These are phyloP conservation scores for Halictus ligatus DNA, from an alignment of 2,888 invertebrate species.

Conservation along the genomic window DNA sequence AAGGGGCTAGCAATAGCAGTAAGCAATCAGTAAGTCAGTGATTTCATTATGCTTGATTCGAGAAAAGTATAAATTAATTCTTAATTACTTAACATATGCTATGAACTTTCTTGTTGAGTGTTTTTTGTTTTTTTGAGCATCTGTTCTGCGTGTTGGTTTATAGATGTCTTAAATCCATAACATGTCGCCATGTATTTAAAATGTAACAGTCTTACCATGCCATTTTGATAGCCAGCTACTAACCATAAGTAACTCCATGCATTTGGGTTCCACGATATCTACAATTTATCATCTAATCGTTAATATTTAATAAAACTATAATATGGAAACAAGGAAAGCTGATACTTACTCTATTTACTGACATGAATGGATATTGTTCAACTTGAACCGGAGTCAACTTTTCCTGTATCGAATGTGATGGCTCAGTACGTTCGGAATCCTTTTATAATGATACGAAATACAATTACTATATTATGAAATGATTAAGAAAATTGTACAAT, in stretches of 20 bases:
- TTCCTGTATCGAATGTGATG: slow-evolving; percentile 53
- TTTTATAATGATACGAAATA: slow-evolving; percentile 23
- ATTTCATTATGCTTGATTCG: slow-evolving; percentile 3
- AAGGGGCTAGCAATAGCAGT: not conserved
- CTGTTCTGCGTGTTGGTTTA: slow-evolving; percentile 63
- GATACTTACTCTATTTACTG: slow-evolving; percentile 80
- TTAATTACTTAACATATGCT: not conserved
- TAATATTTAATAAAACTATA: slow-evolving; percentile 4
- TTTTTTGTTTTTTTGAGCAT: slow-evolving; percentile 56
- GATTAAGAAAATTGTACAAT: not conserved
- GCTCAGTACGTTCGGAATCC: slow-evolving; percentile 1
- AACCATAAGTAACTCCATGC: slow-evolving; percentile 83
- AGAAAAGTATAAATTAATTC: slow-evolving; percentile 20
- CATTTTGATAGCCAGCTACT: slow-evolving; percentile 84
- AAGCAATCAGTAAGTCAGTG: slow-evolving; percentile 3
- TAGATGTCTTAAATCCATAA: slow-evolving; percentile 56
- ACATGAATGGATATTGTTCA: slow-evolving; percentile 83
- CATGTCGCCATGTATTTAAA: slow-evolving; percentile 72
- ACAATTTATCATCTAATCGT: slow-evolving; percentile 13
- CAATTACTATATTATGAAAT: slow-evolving; percentile 6
- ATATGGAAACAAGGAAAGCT: not conserved
- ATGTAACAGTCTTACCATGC: slow-evolving; percentile 82
- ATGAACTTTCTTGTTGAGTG: not conserved
- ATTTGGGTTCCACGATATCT: slow-evolving; percentile 85
- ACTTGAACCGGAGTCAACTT: slow-evolving; percentile 71